phyloP scores from a whole-genome alignment of 1,140 invertebrate genomes.

The Polyergus mexicanus region DNA sequence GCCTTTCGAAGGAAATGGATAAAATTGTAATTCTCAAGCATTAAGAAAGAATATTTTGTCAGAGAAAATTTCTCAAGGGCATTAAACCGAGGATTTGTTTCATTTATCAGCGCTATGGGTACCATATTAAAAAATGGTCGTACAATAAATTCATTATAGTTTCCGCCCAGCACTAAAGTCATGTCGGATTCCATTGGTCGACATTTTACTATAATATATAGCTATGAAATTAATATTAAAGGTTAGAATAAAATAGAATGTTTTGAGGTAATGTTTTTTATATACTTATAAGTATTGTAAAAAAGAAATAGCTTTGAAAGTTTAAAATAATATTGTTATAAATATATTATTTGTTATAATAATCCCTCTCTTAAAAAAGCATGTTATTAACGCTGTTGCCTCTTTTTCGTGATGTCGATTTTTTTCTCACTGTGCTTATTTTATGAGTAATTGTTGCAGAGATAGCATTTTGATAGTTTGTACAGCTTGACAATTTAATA shows the following conservation, averaged over 20 bases:
- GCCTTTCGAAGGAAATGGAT: conserved; percentile 40
- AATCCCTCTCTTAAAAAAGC: too few relatives aligned
- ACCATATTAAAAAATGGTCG: not conserved
- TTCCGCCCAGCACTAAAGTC: conserved; percentile 56
- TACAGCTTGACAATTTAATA: too few relatives aligned
- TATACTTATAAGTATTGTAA: not conserved
- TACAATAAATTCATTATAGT: conserved; percentile 51
- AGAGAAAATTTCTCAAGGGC: conserved; percentile 16
- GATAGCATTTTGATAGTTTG: too few relatives aligned
- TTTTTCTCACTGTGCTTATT: too few relatives aligned
- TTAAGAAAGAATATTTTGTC: conserved; percentile 33
- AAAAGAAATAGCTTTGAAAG: not conserved
- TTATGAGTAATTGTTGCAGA: too few relatives aligned
- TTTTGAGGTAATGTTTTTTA: not conserved
- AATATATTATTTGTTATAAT: not conserved
- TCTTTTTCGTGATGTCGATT: too few relatives aligned
- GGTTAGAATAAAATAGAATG: not conserved
- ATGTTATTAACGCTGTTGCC: too few relatives aligned
- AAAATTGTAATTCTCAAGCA: not conserved
- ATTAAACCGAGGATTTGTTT: conserved; percentile 10
- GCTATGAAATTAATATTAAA: not conserved
- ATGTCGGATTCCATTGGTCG: not conserved
- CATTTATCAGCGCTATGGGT: conserved; percentile 50
- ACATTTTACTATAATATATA: not conserved
- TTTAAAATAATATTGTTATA: not conserved